Evolutionary conservation across 1,140 invertebrate genomes (phyloP).

Genomic region (Sycophaga agraensis): DNA sequence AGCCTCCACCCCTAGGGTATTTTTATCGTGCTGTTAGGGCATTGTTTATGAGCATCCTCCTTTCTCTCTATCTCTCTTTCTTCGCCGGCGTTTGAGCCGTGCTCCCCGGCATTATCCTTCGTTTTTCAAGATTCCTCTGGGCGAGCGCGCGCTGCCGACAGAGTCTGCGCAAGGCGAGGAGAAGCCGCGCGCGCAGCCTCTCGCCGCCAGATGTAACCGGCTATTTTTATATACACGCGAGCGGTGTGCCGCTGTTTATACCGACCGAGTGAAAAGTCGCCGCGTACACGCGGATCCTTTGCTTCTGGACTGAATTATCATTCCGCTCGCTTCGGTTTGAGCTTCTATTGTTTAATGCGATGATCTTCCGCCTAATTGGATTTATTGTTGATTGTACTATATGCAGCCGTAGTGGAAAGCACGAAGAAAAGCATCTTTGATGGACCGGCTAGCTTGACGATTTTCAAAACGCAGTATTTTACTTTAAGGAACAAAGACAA

Average conservation of each 20-base stretch:
- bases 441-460: too few relatives aligned
- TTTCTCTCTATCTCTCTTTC: constrained; percentile 1
- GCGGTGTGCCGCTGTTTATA: background rate
- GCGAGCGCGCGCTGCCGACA: background rate
- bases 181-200: background rate
- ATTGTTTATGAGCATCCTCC: constrained; percentile 23
- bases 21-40: constrained; percentile 19
- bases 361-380: too few relatives aligned
- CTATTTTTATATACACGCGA: constrained; percentile 14
- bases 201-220: constrained; percentile 23
- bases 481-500: too few relatives aligned
- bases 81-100: background rate
- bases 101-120: constrained; percentile 10
- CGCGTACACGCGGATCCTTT: background rate
- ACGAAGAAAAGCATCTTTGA: too few relatives aligned
- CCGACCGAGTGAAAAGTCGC: constrained; percentile 7
- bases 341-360: too few relatives aligned
- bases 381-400: too few relatives aligned
- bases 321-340: too few relatives aligned
- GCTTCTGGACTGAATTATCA: too few relatives aligned
- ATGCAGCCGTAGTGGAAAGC: too few relatives aligned
- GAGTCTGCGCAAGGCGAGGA: too few relatives aligned
- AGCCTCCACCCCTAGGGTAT: background rate
- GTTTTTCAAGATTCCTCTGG: constrained; percentile 13
- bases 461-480: too few relatives aligned